phyloP scores from a whole-genome alignment of 2,797 vertebrate species.

The Peromyscus aztecus region DNA sequence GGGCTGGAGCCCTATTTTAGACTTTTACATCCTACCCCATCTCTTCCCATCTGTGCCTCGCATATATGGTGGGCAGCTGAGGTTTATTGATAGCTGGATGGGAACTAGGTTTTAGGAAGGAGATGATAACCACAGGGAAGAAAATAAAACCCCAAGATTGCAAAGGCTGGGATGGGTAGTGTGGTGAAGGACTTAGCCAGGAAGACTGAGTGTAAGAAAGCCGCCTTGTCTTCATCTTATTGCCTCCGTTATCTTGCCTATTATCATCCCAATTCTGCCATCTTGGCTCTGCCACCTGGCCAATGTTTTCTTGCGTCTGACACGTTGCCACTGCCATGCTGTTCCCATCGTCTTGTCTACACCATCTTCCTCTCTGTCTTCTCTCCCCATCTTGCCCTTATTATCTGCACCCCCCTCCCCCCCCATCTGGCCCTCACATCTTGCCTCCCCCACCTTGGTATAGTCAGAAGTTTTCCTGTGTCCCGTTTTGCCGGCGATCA shows the following conservation, averaged over 20 bases:
- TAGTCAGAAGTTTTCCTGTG: too few relatives aligned
- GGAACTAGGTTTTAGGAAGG: slow-evolving; percentile 8
- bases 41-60: not conserved
- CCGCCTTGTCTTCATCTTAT: not conserved
- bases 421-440: too few relatives aligned
- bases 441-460: too few relatives aligned
- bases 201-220: not conserved
- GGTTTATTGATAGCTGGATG: slow-evolving; percentile 4
- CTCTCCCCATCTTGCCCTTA: not conserved
- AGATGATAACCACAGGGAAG: not conserved
- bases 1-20: not conserved
- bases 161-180: not conserved
- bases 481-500: too few relatives aligned
- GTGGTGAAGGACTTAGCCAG: not conserved
- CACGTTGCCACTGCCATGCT: not conserved
- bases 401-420: not conserved
- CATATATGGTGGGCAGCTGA: not conserved
- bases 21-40: not conserved
- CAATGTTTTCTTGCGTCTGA: not conserved
- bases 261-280: not conserved
- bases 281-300: not conserved
- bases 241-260: not conserved
- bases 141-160: not conserved
- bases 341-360: too few relatives aligned
- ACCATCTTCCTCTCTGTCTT: not conserved